phyloP scores from a whole-genome alignment of 1,140 invertebrate species.

The Myzus persicae region DNA sequence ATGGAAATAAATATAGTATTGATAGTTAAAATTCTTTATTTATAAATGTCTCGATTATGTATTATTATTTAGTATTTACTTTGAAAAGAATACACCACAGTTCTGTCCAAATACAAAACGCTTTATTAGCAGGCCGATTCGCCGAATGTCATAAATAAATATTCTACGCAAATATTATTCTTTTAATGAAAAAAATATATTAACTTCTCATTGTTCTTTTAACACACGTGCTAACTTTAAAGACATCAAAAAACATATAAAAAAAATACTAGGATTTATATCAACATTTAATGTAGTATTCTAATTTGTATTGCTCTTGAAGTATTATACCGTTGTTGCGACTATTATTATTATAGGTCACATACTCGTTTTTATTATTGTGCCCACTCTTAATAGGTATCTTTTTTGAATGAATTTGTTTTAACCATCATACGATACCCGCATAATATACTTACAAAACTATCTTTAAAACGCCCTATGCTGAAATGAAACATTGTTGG shows the following conservation, averaged over 20 bases:
- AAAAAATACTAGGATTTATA: not conserved
- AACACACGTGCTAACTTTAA: not conserved
- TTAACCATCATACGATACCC: not conserved
- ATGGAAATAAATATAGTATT: not conserved
- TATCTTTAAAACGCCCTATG: not conserved
- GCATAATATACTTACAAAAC: not conserved
- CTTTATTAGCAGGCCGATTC: not conserved
- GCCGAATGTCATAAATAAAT: not conserved
- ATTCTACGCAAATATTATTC: conserved; percentile 2
- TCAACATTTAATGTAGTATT: not conserved
- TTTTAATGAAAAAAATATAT: not conserved
- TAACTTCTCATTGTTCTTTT: not conserved
- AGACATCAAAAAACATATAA: conserved; percentile 17
- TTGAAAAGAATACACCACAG: not conserved
- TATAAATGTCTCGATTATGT: not conserved
- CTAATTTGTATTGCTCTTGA: not conserved
- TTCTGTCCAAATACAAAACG: not conserved
- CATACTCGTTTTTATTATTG: not conserved
- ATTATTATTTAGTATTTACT: not conserved
- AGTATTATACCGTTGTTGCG: not conserved
- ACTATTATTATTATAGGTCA: not conserved
- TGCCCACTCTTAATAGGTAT: not conserved
- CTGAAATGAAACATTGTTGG: not conserved
- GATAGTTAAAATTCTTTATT: not conserved
- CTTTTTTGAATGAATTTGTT: conserved; percentile 8